Evolutionary conservation across 1,140 invertebrate species (phyloP).

Genomic region (Apocrypta bakeri): DNA sequence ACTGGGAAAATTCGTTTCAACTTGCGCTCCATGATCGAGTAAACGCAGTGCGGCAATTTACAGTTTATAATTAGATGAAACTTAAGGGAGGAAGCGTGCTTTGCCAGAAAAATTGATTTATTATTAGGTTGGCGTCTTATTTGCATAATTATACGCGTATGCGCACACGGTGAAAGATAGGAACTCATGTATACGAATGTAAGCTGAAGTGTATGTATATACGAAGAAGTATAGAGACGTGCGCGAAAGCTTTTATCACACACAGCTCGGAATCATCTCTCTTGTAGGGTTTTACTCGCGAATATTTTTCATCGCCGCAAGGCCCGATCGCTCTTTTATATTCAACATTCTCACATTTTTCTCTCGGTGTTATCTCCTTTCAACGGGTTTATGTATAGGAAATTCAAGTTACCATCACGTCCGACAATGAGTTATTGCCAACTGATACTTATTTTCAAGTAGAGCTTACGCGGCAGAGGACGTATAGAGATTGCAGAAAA

Average conservation of each 20-base stretch:
- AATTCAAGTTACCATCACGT: background rate
- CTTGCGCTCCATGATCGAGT: no score
- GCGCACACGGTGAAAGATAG: no score
- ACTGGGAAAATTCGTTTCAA: background rate
- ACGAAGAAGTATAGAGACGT: conserved; percentile 31
- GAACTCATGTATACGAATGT: no score
- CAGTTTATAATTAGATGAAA: no score
- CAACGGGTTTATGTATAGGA: background rate
- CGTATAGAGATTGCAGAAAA: no score
- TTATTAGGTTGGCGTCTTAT: no score
- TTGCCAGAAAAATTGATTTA: no score
- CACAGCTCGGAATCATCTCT: background rate
- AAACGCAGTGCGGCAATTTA: no score
- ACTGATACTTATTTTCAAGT: background rate
- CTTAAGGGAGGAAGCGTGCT: no score
- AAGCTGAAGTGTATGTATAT: background rate
- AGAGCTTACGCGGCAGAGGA: no score
- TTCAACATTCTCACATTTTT: background rate
- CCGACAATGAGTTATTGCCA: background rate
- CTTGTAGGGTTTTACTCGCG: background rate
- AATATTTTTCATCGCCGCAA: background rate
- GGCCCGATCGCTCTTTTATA: conserved; percentile 24
- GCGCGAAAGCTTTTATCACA: background rate
- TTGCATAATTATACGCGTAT: background rate
- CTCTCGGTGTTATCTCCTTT: background rate